Base-by-base conservation (phyloP, 2,113 vertebrate species). In the Cardinalis cardinalis region DNA sequence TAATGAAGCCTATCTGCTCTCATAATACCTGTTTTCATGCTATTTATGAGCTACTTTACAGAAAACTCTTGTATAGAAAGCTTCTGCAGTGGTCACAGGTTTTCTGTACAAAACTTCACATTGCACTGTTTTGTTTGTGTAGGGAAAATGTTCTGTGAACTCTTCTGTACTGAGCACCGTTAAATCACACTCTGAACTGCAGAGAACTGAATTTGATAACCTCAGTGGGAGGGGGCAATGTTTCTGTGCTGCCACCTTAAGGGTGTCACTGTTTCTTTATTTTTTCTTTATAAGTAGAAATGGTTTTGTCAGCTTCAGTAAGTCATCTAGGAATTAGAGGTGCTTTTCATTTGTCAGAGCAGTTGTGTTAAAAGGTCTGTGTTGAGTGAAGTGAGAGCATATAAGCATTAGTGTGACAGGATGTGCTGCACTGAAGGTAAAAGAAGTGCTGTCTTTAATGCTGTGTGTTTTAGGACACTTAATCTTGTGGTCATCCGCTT, bases 151-250 rank as follows among this genome's bases (percentile, higher is more conserved):
- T 64, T 88, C 41, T 68, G 25, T 71, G 40, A 49, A 56, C 43
- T 70, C 32, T 70, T 43, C 34, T 40, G 6, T 70, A 6, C 18
- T 77, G n/a, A 84, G 13, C 26, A 77, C 21, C 13, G 17, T 59
- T 72, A 55, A 61, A 70, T 56, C 43, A 29, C 25, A 64, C 18
- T 40, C 31, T 63, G 69, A 87, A 68, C 18, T 78, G 56, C 60
- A 64, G 41, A 63, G 48, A 48, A 26, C 19, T 64, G n/a, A 64
- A 41, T 78, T 81, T 32, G 10, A 32, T 91, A 71, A 70, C 29
- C 19, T 64, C 0, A 0, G 6, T 2, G 6, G 14, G 3, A 3
- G 7, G 6, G 7, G 6, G 0, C 58, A 59, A 0, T 48, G 2
- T 80, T 93, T 77, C 65, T 52, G 11, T 60, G 17, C 40, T 84